A percentile compares a stretch with the other conserved stretches of the same genome.
phyloP scores from a whole-genome alignment of 2,797 vertebrate species.

The Acanthis flammea region DNA sequence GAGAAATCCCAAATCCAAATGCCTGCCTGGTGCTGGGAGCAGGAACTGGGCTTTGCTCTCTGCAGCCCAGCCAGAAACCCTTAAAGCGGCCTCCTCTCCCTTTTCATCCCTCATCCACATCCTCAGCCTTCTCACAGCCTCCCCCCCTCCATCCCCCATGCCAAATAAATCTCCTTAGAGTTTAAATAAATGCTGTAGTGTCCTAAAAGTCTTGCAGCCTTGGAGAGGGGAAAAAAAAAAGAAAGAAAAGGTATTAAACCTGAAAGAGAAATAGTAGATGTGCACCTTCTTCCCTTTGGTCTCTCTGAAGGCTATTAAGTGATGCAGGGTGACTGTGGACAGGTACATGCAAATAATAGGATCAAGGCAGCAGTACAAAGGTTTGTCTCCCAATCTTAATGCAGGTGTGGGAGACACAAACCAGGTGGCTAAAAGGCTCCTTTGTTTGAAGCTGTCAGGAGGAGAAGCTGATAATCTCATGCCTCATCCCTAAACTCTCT shows the following conservation, averaged over 20 bases:
- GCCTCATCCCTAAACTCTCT: constrained; percentile 81
- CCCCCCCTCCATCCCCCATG: neutral
- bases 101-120: neutral
- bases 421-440: constrained; percentile 89
- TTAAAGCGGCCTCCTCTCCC: neutral
- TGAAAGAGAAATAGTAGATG: constrained; percentile 64
- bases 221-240: neutral
- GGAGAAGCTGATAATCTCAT: constrained; percentile 86
- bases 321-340: constrained; percentile 68
- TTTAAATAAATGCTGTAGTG: constrained; percentile 36
- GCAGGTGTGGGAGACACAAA: constrained; percentile 93
- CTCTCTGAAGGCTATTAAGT: constrained; percentile 72
- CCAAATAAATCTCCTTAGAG: constrained; percentile 46
- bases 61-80: neutral
- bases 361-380: constrained; percentile 77
- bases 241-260: constrained; percentile 10
- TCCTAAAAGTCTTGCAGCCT: constrained; percentile 30
- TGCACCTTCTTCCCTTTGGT: constrained; percentile 65
- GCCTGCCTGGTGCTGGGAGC: accelerated
- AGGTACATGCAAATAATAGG: constrained; percentile 79
- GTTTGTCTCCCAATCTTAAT: constrained; percentile 72
- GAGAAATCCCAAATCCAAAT: neutral
- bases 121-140: neutral
- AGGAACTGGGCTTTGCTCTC: neutral
- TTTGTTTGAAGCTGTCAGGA: constrained; percentile 94